Percentiles rank a stretch among this genome's conserved stretches.
These are phyloP conservation scores for Pristis pectinata DNA, from an alignment of 2,797 vertebrate species.

Conservation along the genomic window DNA sequence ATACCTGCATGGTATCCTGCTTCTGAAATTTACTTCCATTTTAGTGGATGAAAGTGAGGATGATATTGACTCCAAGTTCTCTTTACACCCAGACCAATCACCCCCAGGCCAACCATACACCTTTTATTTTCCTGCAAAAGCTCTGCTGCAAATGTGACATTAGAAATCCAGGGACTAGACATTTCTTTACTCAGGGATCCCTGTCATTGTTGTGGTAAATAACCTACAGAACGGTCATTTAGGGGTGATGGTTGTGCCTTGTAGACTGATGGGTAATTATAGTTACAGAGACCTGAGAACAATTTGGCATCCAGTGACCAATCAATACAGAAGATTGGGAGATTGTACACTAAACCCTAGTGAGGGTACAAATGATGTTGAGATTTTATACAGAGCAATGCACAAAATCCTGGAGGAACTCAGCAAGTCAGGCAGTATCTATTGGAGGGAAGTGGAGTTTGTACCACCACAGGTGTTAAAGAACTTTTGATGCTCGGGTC, in stretches of 20 bases:
- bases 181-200: background rate
- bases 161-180: background rate
- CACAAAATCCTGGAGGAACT: no score
- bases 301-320: background rate
- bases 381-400: no score
- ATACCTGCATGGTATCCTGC: no score
- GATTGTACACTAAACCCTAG: background rate
- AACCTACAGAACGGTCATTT: background rate
- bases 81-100: no score
- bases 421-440: no score
- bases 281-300: background rate
- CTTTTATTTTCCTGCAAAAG: background rate
- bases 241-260: background rate
- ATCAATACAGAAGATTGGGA: background rate
- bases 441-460: no score
- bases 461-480: background rate
- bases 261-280: background rate
- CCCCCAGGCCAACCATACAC: no score
- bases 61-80: background rate
- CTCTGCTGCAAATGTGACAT: background rate
- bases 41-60: no score
- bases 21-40: no score
- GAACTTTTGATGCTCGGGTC: background rate
- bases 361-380: background rate
- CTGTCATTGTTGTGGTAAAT: background rate